Conservation (phyloP, 2,797 vertebrate species). For the Remorina albescens region DNA sequence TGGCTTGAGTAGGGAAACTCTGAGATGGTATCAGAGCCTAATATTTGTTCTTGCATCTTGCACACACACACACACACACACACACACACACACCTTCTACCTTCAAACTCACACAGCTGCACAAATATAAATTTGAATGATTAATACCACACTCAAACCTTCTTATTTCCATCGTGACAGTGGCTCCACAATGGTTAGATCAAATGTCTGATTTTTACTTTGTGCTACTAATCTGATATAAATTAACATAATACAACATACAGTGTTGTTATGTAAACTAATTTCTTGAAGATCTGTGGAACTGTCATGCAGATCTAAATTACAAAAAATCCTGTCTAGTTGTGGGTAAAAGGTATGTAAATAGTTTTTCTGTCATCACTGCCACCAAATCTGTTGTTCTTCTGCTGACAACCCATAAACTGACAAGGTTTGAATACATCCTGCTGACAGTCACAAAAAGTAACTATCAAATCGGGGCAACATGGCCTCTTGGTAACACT, state of each 20-base stretch:
- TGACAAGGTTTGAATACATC: constrained; percentile 11
- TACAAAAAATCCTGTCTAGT: not conserved
- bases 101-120: constrained; percentile 14
- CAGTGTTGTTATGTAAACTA: not conserved
- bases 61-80: constrained; percentile 14
- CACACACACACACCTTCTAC: constrained; percentile 15
- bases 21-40: constrained; percentile 60
- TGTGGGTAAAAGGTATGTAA: constrained; percentile 9
- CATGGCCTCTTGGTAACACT: not conserved
- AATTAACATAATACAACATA: not conserved
- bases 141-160: constrained; percentile 1
- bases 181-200: not conserved
- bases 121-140: constrained; percentile 11
- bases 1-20: constrained; percentile 53
- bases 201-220: not conserved
- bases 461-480: not conserved
- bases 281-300: not conserved
- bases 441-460: constrained; percentile 31
- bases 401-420: not conserved
- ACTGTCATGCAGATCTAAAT: not conserved
- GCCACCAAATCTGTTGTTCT: constrained; percentile 15
- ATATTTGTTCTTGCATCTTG: constrained; percentile 55
- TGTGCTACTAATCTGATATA: not conserved
- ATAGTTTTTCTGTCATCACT: not conserved
- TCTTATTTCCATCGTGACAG: not conserved